Percentiles rank a stretch among this genome's conserved stretches.
phyloP scores from a whole-genome alignment of 2,113 vertebrate species.

The Osmerus eperlanus region DNA sequence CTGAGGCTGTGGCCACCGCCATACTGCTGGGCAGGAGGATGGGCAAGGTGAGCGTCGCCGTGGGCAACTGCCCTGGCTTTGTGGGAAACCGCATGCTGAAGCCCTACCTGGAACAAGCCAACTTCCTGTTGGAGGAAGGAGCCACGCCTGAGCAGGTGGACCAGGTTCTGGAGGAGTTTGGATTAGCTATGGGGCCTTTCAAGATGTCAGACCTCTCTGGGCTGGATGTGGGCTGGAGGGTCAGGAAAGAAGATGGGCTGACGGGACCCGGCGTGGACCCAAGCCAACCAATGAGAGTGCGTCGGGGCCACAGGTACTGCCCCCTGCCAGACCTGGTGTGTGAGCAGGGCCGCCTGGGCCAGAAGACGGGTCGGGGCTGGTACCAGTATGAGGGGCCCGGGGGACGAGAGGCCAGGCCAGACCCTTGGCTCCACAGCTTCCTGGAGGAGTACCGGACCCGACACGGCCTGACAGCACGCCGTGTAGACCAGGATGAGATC shows the following conservation, averaged over 20 bases:
- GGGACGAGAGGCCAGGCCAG: constrained; percentile 69
- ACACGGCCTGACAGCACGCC: constrained; percentile 67
- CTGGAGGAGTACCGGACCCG: constrained; percentile 76
- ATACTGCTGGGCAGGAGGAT: constrained; percentile 81
- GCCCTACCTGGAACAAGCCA: constrained; percentile 69
- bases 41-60: constrained; percentile 82
- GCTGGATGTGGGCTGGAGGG: constrained; percentile 85
- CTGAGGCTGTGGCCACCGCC: constrained; percentile 77
- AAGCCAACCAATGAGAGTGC: constrained; percentile 62
- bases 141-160: constrained; percentile 82
- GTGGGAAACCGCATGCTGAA: constrained; percentile 88
- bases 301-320: constrained; percentile 75
- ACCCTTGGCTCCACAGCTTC: constrained; percentile 79
- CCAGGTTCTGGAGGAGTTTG: constrained; percentile 82
- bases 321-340: constrained; percentile 86
- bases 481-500: constrained; percentile 79
- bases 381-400: constrained; percentile 82
- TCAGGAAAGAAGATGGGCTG: constrained; percentile 74
- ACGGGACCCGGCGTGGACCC: constrained; percentile 50
- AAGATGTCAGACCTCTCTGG: constrained; percentile 83
- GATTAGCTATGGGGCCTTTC: constrained; percentile 86
- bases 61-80: constrained; percentile 88
- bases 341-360: constrained; percentile 82
- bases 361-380: constrained; percentile 87
- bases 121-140: constrained; percentile 89